A percentile compares a stretch with the other conserved stretches of the same genome.
These are phyloP conservation scores for Mythimna impura DNA, from an alignment of 2,888 invertebrate genomes.

Conservation along the genomic window DNA sequence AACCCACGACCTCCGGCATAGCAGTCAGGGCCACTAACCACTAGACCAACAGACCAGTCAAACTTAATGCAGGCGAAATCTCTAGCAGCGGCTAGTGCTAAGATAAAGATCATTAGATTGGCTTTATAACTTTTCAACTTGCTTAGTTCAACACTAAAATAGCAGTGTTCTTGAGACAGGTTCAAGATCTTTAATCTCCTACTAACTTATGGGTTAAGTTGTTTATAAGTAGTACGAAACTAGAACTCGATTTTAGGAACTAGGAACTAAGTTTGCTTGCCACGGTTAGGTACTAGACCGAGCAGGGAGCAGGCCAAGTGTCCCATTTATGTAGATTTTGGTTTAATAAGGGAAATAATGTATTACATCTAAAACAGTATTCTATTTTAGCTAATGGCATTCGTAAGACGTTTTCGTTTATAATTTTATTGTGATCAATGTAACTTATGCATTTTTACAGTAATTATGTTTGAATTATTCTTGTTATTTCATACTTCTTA, in stretches of 20 bases:
- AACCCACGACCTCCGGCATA: no score
- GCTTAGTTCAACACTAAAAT: conserved; percentile 43
- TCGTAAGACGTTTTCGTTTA: background rate
- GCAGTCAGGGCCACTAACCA: no score
- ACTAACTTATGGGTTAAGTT: conserved; percentile 49
- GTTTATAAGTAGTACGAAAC: conserved; percentile 46
- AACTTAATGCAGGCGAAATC: no score
- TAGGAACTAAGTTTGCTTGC: conserved; percentile 28
- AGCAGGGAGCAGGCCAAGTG: conserved; percentile 7
- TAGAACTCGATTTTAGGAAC: conserved; percentile 37
- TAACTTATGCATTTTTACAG: background rate
- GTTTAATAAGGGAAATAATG: conserved; percentile 3
- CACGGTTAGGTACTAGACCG: conserved; percentile 3
- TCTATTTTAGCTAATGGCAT: background rate
- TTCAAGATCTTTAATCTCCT: conserved; percentile 55
- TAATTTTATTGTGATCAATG: background rate
- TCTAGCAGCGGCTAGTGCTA: background rate
- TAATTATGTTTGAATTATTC: no score
- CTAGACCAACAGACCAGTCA: no score
- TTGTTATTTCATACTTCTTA: no score
- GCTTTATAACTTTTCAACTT: conserved; percentile 40
- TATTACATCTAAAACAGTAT: no score
- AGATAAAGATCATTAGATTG: conserved; percentile 38
- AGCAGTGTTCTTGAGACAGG: conserved; percentile 44
- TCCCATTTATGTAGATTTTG: conserved; percentile 33